Evolutionary conservation across 2,797 vertebrate genomes (phyloP), one percentile per base, ranked within the genome.

Genomic region (Premnoplex brunnescens): DNA sequence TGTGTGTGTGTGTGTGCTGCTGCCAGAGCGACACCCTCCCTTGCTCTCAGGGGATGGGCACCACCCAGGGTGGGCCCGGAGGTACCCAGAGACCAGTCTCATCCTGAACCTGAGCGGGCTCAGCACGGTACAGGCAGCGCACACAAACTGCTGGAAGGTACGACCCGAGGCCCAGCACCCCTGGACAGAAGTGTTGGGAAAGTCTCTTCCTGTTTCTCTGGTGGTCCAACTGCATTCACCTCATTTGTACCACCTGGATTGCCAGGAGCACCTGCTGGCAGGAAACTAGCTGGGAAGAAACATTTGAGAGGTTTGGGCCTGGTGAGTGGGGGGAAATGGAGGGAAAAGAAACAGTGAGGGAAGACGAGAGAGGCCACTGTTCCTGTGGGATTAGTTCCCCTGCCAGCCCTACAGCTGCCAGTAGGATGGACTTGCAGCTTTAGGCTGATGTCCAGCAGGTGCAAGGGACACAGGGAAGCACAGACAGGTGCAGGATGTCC

Each of bases 61-160:
- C 39, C 39, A 41, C 39, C 39, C 39, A n/a, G 48, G 10, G 12
- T 24, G 41, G 41, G 12, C 6, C 16, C 27, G 27, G 34, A 41
- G 69, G 19, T 49, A 41, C 34, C 22, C 20, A 13, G 21, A 26
- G 28, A 34, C n/a, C 30, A 8, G 10, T 9, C 20, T 46, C 46
- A 55, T 22, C 37, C 55, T n/a, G 26, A 41, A 60, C 2, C 20
- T 51, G 22, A 26, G 28, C 28, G 18, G 41, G 22, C 48, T 67
- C 1, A 0, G 28, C 22, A 43, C 74, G 48, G 74, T 12, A 20
- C 52, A 64, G 51, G 58, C 82, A 72, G 12, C 4, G 30, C n/a
- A 44, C 17, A 0, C 1, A 2, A 19, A 20, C 66, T 58, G 1
- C 0, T 60, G 13, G 4, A 39, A 49, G 41, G 10, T 52, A 27